Percentiles rank a stretch among this genome's conserved stretches.
These are phyloP conservation scores for Drosophila biarmipes DNA, from an alignment of 1,140 invertebrate species.

Conservation along the genomic window DNA sequence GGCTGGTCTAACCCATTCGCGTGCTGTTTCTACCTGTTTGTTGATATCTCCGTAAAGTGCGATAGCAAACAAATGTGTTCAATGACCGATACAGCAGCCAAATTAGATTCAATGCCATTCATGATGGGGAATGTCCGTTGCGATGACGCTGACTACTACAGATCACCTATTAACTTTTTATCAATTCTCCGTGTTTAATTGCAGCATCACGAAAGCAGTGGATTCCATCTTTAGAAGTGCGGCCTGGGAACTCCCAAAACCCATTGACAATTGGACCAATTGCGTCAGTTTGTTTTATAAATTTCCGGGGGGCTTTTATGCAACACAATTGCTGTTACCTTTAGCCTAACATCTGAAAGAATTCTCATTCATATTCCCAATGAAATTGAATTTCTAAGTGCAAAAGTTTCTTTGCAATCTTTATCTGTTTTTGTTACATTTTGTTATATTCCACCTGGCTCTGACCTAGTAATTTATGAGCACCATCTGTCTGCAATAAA, in stretches of 20 bases:
- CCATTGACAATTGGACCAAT: conserved; percentile 3
- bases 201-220: conserved; percentile 15
- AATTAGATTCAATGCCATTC: conserved; percentile 48
- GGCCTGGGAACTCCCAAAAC: not conserved
- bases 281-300: conserved; percentile 2
- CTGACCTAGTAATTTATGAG: too few species aligned
- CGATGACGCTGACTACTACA: conserved; percentile 3
- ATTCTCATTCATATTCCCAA: too few species aligned
- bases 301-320: too few species aligned
- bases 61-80: conserved; percentile 17
- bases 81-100: conserved; percentile 35
- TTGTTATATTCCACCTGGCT: too few species aligned
- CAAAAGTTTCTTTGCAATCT: too few species aligned
- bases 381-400: too few species aligned
- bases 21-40: not conserved
- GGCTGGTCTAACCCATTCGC: not conserved
- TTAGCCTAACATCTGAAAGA: too few species aligned
- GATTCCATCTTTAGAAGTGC: not conserved
- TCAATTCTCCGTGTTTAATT: conserved; percentile 1
- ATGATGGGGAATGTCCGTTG: conserved; percentile 14
- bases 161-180: conserved; percentile 6
- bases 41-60: conserved; percentile 8
- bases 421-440: too few species aligned
- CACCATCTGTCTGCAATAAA: too few species aligned
- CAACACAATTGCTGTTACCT: too few species aligned